Base-by-base conservation (phyloP, 2,113 vertebrate species). In the Aepyceros melampus region DNA sequence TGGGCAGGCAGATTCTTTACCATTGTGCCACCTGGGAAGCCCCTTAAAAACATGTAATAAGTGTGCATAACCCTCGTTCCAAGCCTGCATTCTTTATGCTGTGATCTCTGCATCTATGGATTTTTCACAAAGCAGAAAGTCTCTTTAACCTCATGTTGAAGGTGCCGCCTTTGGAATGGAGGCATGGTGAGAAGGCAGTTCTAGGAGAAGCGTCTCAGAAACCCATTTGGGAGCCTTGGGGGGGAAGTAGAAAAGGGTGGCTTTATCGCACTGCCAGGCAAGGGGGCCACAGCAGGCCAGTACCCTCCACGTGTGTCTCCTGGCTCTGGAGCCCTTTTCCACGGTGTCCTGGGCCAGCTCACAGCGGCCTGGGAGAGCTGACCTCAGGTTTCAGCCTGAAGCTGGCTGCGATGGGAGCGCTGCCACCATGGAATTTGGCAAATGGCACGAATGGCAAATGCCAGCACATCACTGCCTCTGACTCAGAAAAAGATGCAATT, bases 401-500 rank as follows among this genome's bases (percentile, higher is more conserved):
- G 84, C 10, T 13, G 7, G 12, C 31, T 2, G 0, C 1, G 5
- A 45, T 17, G 89, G 87, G 62, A 64, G 40, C 6, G 5, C 90
- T 86, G 85, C 81, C 16, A 86, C 76, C 79, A 64, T 25, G 89
- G 87, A 64, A 78, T 79, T 27, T 10, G 67, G 93, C 78, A 62
- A 47, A 45, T 0, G 56, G 53, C 43, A 4, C 33, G 23, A 19
- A 45, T 60, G 12, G 4, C 3, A 2, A 13, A 15, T 17, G 36
- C 67, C 78, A 47, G 36, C 60, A 29, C 36, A 7, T 25, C 33
- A 2, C 49, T 12, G 92, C 51, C 87, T 84, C n/a, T 94, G 94
- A 94, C 90, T 95, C 96, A 87, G 83, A 96, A 56, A 94, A 89
- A 96, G 91, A 56, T 8, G 89, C 64, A 79, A 74, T 86, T 97